phyloP scores from a whole-genome alignment of 1,140 invertebrate genomes.

The Thaumetopoea pityocampa region DNA sequence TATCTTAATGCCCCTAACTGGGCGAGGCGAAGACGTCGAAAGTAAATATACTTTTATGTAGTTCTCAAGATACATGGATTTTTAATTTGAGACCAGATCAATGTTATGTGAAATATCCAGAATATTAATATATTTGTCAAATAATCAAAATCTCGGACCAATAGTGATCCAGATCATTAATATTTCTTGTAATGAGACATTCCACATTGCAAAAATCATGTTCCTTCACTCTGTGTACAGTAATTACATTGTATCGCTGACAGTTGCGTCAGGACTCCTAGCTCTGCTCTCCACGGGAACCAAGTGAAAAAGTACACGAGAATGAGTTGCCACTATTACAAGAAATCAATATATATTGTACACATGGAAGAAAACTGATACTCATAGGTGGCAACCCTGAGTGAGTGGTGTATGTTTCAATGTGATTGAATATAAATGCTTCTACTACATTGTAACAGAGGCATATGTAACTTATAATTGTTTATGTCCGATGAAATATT shows the following conservation, averaged over 20 bases:
- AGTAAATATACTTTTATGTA: no score
- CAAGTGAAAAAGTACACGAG: constrained; percentile 48
- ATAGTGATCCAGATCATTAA: no score
- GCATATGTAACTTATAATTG: constrained; percentile 10
- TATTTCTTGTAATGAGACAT: no score
- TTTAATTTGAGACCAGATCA: no score
- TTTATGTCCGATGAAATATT: constrained; percentile 18
- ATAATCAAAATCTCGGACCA: no score
- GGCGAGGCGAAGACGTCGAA: no score
- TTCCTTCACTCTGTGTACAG: constrained; percentile 73
- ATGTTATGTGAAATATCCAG: not conserved
- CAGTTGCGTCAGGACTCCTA: constrained; percentile 88
- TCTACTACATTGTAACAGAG: constrained; percentile 4
- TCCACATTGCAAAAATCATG: no score
- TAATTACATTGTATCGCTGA: constrained; percentile 95
- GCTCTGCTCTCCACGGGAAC: constrained; percentile 93
- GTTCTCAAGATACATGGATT: no score
- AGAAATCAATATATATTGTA: constrained; percentile 6
- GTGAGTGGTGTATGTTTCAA: constrained; percentile 23
- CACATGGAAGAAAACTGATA: constrained; percentile 2
- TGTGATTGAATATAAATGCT: constrained; percentile 5
- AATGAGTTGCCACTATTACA: constrained; percentile 15
- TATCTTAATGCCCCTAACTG: no score
- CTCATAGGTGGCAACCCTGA: constrained; percentile 13
- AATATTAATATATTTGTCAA: constrained; percentile 7